Evolutionary conservation across 2,797 vertebrate genomes (phyloP).

Genomic region (Gymnothorax javanicus): DNA sequence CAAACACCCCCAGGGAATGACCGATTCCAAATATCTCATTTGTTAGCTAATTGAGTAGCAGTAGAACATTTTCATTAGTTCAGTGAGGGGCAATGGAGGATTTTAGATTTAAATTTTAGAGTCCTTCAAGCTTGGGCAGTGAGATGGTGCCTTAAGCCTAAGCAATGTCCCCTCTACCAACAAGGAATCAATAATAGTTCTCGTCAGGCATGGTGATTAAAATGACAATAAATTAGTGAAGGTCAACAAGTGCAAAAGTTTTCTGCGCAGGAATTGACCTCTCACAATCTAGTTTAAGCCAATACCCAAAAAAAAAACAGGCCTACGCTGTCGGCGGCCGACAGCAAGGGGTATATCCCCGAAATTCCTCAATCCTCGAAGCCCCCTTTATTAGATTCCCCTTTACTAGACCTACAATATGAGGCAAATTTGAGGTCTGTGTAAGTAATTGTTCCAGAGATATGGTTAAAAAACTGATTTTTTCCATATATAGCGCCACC

Average conservation of each 20-base stretch:
- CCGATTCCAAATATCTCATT: conserved; percentile 18
- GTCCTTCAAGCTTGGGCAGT: not conserved
- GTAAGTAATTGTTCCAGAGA: no score
- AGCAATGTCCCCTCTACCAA: not conserved
- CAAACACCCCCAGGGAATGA: not conserved
- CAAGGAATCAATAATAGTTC: not conserved
- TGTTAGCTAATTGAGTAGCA: not conserved
- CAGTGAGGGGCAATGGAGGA: not conserved
- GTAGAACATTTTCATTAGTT: not conserved
- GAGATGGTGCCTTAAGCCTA: not conserved
- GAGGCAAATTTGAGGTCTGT: no score
- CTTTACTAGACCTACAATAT: no score
- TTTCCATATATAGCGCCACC: no score
- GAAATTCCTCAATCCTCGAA: no score
- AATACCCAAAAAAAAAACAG: not conserved
- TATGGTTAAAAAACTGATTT: no score
- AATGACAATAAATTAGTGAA: not conserved
- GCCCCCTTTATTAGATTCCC: no score
- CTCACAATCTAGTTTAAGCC: not conserved
- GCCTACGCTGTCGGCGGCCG: no score
- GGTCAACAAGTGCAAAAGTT: not conserved
- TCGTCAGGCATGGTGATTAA: not conserved
- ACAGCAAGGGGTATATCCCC: no score
- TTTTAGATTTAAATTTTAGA: not conserved
- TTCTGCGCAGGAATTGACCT: not conserved